Evolutionary conservation across 2,888 invertebrate species (phyloP).

Genomic region (Papilio demoleus): DNA sequence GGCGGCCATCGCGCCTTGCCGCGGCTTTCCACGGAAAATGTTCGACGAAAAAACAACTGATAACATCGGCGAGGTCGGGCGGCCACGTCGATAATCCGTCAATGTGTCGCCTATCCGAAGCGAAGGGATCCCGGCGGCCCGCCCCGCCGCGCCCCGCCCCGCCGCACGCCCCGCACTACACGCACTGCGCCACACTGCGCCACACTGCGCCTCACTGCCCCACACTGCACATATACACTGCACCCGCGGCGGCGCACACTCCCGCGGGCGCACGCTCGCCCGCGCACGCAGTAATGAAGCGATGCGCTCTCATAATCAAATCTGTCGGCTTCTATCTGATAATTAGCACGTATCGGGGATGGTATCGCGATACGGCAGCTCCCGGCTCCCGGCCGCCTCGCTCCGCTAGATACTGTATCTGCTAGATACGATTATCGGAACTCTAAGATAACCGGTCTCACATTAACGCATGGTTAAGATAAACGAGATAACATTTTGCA

Average conservation of each 20-base stretch:
- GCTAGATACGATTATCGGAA: slow-evolving; percentile 77
- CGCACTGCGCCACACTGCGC: too few relatives aligned
- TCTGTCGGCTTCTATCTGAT: slow-evolving; percentile 77
- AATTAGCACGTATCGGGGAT: slow-evolving; percentile 76
- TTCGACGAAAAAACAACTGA: slow-evolving; percentile 77
- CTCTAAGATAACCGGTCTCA: slow-evolving; percentile 75
- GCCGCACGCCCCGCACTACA: slow-evolving; percentile 32
- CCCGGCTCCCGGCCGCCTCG: slow-evolving; percentile 36
- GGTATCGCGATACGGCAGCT: slow-evolving; percentile 69
- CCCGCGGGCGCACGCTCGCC: slow-evolving; percentile 43
- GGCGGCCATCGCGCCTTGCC: slow-evolving; percentile 57
- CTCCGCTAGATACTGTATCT: slow-evolving; percentile 71
- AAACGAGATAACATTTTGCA: slow-evolving; percentile 81
- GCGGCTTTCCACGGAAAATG: slow-evolving; percentile 77
- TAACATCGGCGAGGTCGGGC: slow-evolving; percentile 76
- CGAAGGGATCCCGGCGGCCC: slow-evolving; percentile 38
- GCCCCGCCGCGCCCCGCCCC: slow-evolving; percentile 41
- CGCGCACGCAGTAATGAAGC: slow-evolving; percentile 48
- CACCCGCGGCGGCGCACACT: slow-evolving; percentile 35
- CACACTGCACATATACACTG: slow-evolving; percentile 3
- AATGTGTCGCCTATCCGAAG: slow-evolving; percentile 49
- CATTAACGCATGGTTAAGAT: slow-evolving; percentile 81
- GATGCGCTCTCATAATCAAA: slow-evolving; percentile 76
- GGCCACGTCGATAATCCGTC: slow-evolving; percentile 75
- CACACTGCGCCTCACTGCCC: slow-evolving; percentile 30